Evolutionary conservation across 2,113 vertebrate species (phyloP).

Genomic region (Procavia capensis): DNA sequence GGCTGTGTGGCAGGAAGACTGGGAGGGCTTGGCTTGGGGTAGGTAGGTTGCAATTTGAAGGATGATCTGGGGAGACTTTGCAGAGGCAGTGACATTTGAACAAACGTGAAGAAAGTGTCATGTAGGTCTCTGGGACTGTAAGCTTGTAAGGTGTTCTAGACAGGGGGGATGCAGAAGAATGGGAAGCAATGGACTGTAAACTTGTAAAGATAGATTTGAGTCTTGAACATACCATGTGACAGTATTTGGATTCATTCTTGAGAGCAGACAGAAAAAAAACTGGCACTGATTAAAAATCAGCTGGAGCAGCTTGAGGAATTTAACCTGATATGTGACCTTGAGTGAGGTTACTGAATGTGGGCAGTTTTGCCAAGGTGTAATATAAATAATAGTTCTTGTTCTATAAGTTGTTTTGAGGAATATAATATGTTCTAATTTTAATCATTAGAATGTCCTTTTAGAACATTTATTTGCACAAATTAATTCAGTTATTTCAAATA

Average conservation of each 20-base stretch:
- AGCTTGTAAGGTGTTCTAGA: neutral
- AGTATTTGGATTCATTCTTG: neutral
- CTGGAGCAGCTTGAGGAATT: neutral
- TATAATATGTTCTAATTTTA: slow-evolving; percentile 52
- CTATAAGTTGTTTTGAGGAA: slow-evolving; percentile 42
- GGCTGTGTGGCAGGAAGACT: neutral
- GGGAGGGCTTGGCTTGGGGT: neutral
- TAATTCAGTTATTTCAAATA: slow-evolving; percentile 78
- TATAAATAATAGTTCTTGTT: neutral
- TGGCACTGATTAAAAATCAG: neutral
- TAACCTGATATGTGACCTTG: neutral
- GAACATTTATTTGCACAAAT: slow-evolving; percentile 69
- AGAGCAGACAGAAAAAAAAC: neutral
- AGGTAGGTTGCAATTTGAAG: neutral
- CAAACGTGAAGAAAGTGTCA: neutral
- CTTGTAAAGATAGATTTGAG: neutral
- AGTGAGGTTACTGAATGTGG: neutral
- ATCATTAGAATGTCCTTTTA: slow-evolving; percentile 74
- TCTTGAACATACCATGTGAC: neutral
- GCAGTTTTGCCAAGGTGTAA: neutral
- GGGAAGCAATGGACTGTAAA: neutral
- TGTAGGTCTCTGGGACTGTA: neutral
- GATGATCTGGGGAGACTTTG: neutral
- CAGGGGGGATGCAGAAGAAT: neutral
- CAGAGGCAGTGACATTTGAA: neutral